phyloP scores from a whole-genome alignment of 1,140 invertebrate genomes.

The Aphelenchoides besseyi region DNA sequence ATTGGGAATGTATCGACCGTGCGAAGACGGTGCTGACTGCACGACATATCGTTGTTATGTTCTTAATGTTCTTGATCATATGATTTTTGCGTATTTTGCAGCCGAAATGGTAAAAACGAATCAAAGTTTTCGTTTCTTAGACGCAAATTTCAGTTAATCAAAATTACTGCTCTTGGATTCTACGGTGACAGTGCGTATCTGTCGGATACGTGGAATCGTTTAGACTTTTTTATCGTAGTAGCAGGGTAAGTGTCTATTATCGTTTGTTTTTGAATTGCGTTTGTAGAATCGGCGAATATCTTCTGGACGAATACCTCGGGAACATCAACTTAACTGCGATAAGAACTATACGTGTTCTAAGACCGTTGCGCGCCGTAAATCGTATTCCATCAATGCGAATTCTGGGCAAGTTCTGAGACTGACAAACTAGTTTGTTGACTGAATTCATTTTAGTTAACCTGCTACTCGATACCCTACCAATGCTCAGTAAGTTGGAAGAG shows the following conservation, averaged over 20 bases:
- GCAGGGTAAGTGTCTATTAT: constrained; percentile 74
- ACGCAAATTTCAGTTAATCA: constrained; percentile 75
- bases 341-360: constrained; percentile 88
- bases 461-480: constrained; percentile 94
- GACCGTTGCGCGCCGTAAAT: constrained; percentile 94
- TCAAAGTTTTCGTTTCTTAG: constrained; percentile 8
- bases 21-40: constrained; percentile 78
- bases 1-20: constrained; percentile 98
- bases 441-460: constrained; percentile 65
- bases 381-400: constrained; percentile 93
- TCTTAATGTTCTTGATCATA: constrained; percentile 89
- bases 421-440: neutral
- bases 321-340: constrained; percentile 97
- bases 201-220: constrained; percentile 88
- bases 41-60: constrained; percentile 84
- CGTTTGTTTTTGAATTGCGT: neutral
- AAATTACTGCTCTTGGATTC: constrained; percentile 98
- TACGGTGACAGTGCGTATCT: constrained; percentile 88
- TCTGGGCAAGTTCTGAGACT: constrained; percentile 37
- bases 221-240: constrained; percentile 96
- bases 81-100: constrained; percentile 96
- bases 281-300: constrained; percentile 83
- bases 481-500: constrained; percentile 70
- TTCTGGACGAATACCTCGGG: constrained; percentile 77
- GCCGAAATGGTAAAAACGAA: constrained; percentile 65